Evolutionary conservation across 2,797 vertebrate genomes (phyloP).

Genomic region (Sylvia borin): DNA sequence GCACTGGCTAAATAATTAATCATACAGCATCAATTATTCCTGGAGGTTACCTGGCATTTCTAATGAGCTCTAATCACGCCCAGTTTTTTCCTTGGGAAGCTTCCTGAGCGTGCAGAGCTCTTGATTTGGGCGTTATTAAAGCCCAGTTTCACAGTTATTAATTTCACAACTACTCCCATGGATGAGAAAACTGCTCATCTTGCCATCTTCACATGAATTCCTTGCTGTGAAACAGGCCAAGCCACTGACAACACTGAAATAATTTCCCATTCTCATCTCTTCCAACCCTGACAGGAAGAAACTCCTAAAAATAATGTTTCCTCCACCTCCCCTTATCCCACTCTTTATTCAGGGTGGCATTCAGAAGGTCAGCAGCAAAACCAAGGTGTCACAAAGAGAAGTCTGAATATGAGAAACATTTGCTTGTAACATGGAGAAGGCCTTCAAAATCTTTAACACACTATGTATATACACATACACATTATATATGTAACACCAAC

Average conservation of each 20-base stretch:
- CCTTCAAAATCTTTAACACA: not conserved
- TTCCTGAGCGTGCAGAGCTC: not conserved
- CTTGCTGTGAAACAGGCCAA: not conserved
- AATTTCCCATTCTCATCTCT: not conserved
- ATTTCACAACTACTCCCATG: not conserved
- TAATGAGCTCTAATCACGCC: not conserved
- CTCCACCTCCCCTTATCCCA: not conserved
- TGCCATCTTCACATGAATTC: not conserved
- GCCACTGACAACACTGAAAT: not conserved
- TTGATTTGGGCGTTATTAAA: not conserved
- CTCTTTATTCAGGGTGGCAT: not conserved
- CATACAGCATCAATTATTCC: not conserved
- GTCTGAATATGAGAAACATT: not conserved
- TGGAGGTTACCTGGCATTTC: not conserved
- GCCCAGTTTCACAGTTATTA: not conserved
- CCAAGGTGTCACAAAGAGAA: not conserved
- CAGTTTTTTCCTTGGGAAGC: not conserved
- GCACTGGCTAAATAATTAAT: conserved; percentile 3
- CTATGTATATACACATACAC: too few relatives aligned
- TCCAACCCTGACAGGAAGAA: not conserved
- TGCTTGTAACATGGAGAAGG: not conserved
- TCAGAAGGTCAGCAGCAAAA: not conserved
- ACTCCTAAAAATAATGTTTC: not conserved
- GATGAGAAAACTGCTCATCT: not conserved
- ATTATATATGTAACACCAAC: too few relatives aligned